These are phyloP conservation scores for Rhaphigaster nebulosa DNA, from an alignment of 2,888 invertebrate genomes.

Conservation along the genomic window DNA sequence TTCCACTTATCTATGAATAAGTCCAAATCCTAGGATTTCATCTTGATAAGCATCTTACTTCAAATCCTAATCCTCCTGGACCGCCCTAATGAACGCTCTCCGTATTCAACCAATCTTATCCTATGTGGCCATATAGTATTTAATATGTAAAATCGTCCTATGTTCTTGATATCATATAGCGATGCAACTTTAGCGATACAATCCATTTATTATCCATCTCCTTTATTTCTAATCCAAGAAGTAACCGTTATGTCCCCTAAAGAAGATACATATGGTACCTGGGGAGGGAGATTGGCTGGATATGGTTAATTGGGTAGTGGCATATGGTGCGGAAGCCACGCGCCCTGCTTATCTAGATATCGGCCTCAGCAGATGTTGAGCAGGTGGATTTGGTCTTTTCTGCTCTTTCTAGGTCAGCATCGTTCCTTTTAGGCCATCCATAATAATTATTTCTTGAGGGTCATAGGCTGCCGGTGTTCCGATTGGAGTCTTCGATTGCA, in stretches of 20 bases:
- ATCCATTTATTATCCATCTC: neutral
- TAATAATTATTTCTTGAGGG: neutral
- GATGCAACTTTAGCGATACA: too few relatives aligned
- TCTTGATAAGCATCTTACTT: too few relatives aligned
- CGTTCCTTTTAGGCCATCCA: neutral
- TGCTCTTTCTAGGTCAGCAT: slow-evolving; percentile 43
- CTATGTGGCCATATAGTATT: too few relatives aligned
- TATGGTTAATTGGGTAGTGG: slow-evolving; percentile 50
- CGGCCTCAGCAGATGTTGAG: neutral
- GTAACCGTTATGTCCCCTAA: neutral
- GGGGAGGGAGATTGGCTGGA: neutral
- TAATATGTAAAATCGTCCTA: too few relatives aligned
- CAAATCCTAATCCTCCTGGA: too few relatives aligned
- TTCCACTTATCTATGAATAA: too few relatives aligned
- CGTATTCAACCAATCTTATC: too few relatives aligned
- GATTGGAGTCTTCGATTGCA: neutral
- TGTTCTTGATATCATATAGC: too few relatives aligned
- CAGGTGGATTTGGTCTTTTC: slow-evolving; percentile 52
- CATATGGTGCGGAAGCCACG: slow-evolving; percentile 57
- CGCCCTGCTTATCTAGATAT: slow-evolving; percentile 56
- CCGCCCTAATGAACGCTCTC: too few relatives aligned
- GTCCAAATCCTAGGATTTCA: too few relatives aligned
- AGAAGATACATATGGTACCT: neutral
- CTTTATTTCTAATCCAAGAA: neutral
- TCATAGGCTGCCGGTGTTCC: neutral